Evolutionary conservation across 1,140 invertebrate genomes (phyloP), one percentile per base, ranked within the genome.

Genomic region (Heliothis subflexa): DNA sequence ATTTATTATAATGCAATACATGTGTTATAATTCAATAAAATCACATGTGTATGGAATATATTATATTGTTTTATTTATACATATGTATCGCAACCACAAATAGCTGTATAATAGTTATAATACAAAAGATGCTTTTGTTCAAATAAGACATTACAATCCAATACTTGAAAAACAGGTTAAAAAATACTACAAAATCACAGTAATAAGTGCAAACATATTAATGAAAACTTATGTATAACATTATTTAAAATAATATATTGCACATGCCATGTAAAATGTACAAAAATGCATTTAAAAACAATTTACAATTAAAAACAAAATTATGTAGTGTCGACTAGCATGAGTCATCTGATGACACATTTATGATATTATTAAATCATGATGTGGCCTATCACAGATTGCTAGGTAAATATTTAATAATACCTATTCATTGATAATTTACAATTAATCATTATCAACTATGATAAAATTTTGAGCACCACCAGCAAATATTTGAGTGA

Each of bases 381-480:
- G 4, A 9, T 40, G 33, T 45, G 33, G 28, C 9, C 7, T 66
- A 66, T 66, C 62, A 66, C 62, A 66, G 62, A 66, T 47, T 18
- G 40, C 11, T 4, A 18, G 1, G 16, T 55, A 40, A 59, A 28
- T 11, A 57, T 57, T 57, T 21, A 57, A 57, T 21, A 45, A 11
- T 5, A 47, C 16, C 62, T 47, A n/a, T 45, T 18, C 16, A 12
- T 1, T 21, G 7, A 18, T 11, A 45, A 3, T 33, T 64, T 64
- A 55, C 40, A 40, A 7, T 40, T 40, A 40, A 40, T 40, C 33
- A 40, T 87, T 74, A 68, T 91, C 83, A 73, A 59, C 86, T 18
- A 92, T 78, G 40, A 94, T 75, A 85, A 95, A 95, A 77, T 95
- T 95, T 76, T 94, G 93, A 40, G 92, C 93, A 52, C 93, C 88